These are phyloP conservation scores for Rosalia funebris DNA, from an alignment of 2,888 invertebrate genomes.

Conservation along the genomic window DNA sequence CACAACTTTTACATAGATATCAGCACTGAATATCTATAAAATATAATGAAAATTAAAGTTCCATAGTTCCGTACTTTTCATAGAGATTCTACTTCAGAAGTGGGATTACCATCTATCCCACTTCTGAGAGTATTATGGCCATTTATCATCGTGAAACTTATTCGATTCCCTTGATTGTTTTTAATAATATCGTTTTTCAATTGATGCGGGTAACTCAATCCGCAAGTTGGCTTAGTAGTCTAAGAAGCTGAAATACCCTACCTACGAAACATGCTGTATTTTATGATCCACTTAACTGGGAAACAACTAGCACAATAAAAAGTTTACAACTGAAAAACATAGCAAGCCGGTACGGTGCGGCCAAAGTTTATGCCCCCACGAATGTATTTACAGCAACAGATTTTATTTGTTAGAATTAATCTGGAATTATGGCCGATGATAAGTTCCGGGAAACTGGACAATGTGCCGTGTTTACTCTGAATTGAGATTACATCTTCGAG, in stretches of 20 bases:
- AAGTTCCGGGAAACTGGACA: not conserved
- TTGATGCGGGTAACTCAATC: not conserved
- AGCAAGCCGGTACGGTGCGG: not conserved
- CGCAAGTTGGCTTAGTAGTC: no score
- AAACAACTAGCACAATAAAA: conserved; percentile 4
- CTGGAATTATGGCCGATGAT: not conserved
- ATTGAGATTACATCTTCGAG: not conserved
- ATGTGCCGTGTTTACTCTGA: not conserved
- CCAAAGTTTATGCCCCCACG: not conserved
- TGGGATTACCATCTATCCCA: no score
- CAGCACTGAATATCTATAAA: no score
- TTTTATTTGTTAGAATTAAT: not conserved
- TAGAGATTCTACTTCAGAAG: no score
- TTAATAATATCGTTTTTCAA: not conserved
- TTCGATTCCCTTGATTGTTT: not conserved
- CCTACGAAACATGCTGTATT: conserved; percentile 10
- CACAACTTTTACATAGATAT: no score
- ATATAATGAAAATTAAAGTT: no score
- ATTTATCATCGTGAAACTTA: not conserved
- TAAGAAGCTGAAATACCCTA: not conserved
- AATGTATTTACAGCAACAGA: not conserved
- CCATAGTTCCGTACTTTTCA: no score
- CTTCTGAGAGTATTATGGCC: no score
- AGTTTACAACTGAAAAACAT: conserved; percentile 10
- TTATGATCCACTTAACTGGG: conserved; percentile 7